A percentile compares a stretch with the other conserved stretches of the same genome.
Conservation (phyloP, 2,888 invertebrate genomes). For the Germaria angustata region DNA sequence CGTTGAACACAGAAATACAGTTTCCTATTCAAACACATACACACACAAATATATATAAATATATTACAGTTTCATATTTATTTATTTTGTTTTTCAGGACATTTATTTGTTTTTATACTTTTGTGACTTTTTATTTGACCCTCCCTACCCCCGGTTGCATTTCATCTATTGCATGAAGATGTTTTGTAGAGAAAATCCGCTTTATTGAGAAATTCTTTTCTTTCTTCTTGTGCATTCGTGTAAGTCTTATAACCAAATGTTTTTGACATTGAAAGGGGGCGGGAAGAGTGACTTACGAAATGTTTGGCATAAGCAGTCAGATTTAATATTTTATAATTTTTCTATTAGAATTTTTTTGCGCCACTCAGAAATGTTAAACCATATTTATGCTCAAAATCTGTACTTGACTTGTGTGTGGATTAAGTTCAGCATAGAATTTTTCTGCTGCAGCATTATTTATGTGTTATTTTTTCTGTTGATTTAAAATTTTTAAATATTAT, state of each 20-base stretch:
- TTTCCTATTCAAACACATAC: background rate
- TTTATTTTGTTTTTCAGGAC: background rate
- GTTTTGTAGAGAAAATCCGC: background rate
- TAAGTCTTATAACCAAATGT: conserved; percentile 8
- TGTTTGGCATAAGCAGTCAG: background rate
- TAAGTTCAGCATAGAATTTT: conserved; percentile 6
- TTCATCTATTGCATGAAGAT: too few relatives aligned
- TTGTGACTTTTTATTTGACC: background rate
- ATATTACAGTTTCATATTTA: background rate
- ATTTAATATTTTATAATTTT: conserved; percentile 9
- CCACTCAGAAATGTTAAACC: conserved; percentile 21
- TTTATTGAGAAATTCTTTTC: background rate
- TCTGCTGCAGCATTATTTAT: background rate
- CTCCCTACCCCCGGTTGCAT: background rate
- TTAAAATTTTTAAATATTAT: conserved; percentile 21
- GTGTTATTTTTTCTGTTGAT: background rate
- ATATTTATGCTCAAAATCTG: conserved; percentile 38
- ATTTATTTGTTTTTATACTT: background rate
- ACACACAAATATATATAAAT: background rate
- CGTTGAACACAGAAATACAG: background rate
- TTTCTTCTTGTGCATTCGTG: background rate
- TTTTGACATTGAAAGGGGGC: conserved; percentile 55
- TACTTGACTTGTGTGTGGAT: conserved; percentile 51
- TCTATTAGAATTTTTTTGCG: background rate
- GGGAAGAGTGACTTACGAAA: too few relatives aligned